Evolutionary conservation across 1,140 invertebrate species (phyloP), one percentile per base, ranked within the genome.

Genomic region (Drosophila sechellia): DNA sequence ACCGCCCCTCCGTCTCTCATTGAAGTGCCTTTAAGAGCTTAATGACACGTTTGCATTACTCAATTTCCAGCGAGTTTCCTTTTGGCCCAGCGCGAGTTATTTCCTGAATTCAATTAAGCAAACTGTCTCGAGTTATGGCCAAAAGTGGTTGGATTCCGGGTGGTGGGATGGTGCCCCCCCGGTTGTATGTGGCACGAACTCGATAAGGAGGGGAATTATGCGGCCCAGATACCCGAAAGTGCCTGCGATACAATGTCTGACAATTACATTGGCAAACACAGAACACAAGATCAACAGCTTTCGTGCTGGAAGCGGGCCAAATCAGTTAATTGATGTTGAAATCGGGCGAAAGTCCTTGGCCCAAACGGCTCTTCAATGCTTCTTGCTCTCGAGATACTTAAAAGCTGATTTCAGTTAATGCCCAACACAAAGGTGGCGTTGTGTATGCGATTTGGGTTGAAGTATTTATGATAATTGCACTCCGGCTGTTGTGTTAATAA

Each of bases 31-130:
- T 86, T 79, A 87, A 86, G 81, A 87, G 81, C 77, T 81, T 87
- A 86, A 86, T 87, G 74, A 79, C 81, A 86, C 81, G 81, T 85
- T 86, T 77, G 74, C 68, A 86, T 85, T 80, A 80, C 81, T 77
- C 81, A 80, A 85, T 84, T 85, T 83, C 54, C 57, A 50, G 34
- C 40, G 50, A 35, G 61, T 60, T 74, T 69, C 53, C 54, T 50
- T 64, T 39, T 6, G 46, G 65, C 15, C 45, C 48, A 55, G 34
- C 52, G 64, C 58, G 40, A 75, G 39, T 56, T 72, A 85, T 85
- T 85, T 75, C 78, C 80, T 81, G 65, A 87, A 86, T 81, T 81
- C 83, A 86, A 86, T 86, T 81, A 86, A 69, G 69, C 83, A 78
- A 78, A 76, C 80, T 75, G 50, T 81, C 64, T 56, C n/a, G 52